phyloP scores from a whole-genome alignment of 1,140 invertebrate species.

The Lepidostoma basale region DNA sequence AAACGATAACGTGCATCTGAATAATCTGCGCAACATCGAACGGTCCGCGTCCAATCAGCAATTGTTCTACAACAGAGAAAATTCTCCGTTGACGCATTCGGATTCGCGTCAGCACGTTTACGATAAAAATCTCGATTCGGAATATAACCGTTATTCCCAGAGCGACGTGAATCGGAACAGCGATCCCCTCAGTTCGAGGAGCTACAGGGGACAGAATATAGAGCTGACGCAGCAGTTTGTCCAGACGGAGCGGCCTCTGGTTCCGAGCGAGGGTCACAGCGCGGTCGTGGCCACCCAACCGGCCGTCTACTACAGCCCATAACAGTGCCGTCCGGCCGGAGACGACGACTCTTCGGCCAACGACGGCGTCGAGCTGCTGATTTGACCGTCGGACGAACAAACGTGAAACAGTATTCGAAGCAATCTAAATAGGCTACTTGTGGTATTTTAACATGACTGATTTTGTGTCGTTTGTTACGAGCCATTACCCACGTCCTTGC shows the following conservation, averaged over 20 bases:
- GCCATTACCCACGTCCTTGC: too few species aligned
- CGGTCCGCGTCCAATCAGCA: constrained; percentile 40
- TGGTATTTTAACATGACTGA: too few species aligned
- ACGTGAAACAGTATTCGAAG: not conserved
- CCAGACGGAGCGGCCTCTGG: constrained; percentile 19
- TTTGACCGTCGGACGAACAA: constrained; percentile 19
- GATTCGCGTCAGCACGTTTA: constrained; percentile 6
- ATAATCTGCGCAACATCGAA: constrained; percentile 32
- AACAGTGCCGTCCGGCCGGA: constrained; percentile 36
- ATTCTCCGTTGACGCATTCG: constrained; percentile 29
- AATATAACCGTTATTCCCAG: constrained; percentile 8
- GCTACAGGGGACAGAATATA: constrained; percentile 18
- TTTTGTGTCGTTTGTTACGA: too few species aligned
- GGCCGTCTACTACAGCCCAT: constrained; percentile 39
- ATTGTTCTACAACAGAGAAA: constrained; percentile 34
- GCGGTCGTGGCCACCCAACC: constrained; percentile 37
- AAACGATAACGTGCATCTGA: constrained; percentile 24
- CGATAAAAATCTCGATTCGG: constrained; percentile 24
- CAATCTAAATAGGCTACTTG: too few species aligned
- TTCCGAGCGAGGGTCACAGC: constrained; percentile 34
- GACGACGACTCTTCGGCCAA: constrained; percentile 30
- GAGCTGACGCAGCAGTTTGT: constrained; percentile 20
- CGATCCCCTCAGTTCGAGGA: constrained; percentile 38
- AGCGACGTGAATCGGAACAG: constrained; percentile 33
- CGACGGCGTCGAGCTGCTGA: constrained; percentile 35